Evolutionary conservation across 2,113 vertebrate species (phyloP).

Genomic region (Lota lota): DNA sequence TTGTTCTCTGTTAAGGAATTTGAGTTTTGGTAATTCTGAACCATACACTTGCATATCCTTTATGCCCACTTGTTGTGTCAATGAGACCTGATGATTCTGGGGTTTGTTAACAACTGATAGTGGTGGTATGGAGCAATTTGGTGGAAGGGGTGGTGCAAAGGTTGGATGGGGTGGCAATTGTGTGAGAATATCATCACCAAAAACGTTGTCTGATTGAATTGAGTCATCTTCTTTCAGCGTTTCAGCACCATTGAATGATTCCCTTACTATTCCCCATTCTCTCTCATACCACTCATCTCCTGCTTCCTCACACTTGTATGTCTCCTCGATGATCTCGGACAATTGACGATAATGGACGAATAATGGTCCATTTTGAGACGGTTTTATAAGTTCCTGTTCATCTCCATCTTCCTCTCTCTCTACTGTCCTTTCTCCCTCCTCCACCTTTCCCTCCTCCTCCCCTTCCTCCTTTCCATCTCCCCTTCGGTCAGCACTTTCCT

Average conservation of each 20-base stretch:
- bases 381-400: constrained; percentile 2
- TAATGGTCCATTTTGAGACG: constrained; percentile 37
- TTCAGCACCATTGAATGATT: constrained; percentile 4
- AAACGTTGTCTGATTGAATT: too few relatives aligned
- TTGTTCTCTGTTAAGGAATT: constrained; percentile 8
- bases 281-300: constrained; percentile 12
- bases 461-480: constrained; percentile 51
- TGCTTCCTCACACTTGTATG: constrained; percentile 4
- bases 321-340: constrained; percentile 26
- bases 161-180: constrained; percentile 12
- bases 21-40: constrained; percentile 4
- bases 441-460: constrained; percentile 6
- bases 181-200: constrained; percentile 1
- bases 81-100: constrained; percentile 19
- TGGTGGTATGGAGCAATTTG: constrained; percentile 41
- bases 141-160: constrained; percentile 47
- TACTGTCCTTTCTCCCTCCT: neutral
- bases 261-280: neutral
- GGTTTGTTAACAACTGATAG: constrained; percentile 22
- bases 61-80: neutral
- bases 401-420: constrained; percentile 14
- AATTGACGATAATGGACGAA: constrained; percentile 48
- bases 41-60: neutral
- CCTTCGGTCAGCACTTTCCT: constrained; percentile 51
- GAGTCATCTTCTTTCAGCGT: too few relatives aligned